Conservation (phyloP, 2,113 vertebrate genomes). For the Pimephales promelas region DNA sequence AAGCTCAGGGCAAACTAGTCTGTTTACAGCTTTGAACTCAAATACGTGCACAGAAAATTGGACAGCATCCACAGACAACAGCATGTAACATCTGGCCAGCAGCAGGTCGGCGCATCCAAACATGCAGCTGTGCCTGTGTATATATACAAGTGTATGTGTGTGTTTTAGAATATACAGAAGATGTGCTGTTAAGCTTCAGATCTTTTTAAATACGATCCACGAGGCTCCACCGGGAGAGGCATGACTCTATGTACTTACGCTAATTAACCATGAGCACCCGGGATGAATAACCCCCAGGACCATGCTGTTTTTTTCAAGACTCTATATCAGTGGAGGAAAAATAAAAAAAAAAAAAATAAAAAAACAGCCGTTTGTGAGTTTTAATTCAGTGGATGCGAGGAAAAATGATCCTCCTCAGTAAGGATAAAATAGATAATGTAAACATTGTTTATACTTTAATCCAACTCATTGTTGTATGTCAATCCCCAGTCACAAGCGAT, state of each 20-base stretch:
- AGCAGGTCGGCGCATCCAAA: slow-evolving; percentile 31
- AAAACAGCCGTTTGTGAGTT: slow-evolving; percentile 28
- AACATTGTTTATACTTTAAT: background rate
- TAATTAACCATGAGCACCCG: slow-evolving; percentile 36
- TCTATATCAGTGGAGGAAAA: slow-evolving; percentile 2
- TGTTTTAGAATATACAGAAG: slow-evolving; percentile 23
- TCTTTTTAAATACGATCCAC: slow-evolving; percentile 29
- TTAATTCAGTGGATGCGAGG: background rate
- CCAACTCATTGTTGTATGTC: too few relatives aligned
- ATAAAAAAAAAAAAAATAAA: too few relatives aligned
- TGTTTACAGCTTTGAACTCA: slow-evolving; percentile 6
- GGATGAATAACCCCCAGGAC: slow-evolving; percentile 20
- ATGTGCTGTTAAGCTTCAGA: slow-evolving; percentile 23
- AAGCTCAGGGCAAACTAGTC: slow-evolving; percentile 4
- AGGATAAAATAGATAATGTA: slow-evolving; percentile 1
- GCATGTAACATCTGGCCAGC: slow-evolving; percentile 52
- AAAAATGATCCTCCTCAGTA: background rate
- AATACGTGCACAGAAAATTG: background rate
- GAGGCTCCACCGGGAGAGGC: slow-evolving; percentile 17
- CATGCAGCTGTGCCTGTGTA: slow-evolving; percentile 41
- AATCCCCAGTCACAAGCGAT: background rate
- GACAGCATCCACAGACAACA: slow-evolving; percentile 39
- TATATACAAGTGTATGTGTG: background rate
- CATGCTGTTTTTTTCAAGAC: slow-evolving; percentile 15
- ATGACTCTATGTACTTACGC: slow-evolving; percentile 24